Percentiles rank a stretch among this genome's conserved stretches.
These are phyloP conservation scores for Rattus norvegicus DNA, from an alignment of 2,113 vertebrate genomes.

Conservation along the genomic window DNA sequence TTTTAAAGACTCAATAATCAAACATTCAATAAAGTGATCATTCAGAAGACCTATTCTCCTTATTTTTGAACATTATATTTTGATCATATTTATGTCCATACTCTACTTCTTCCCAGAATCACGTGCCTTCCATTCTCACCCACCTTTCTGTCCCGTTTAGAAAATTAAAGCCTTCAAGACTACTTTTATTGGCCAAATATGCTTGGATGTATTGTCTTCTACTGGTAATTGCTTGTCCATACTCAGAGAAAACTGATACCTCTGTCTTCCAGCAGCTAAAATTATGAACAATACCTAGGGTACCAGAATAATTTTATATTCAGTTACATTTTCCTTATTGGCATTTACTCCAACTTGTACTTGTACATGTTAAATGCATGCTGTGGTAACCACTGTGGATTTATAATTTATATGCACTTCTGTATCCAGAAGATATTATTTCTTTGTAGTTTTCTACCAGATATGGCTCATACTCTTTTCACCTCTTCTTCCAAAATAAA, in stretches of 20 bases:
- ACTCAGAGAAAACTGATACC: not conserved
- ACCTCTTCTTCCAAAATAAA: not conserved
- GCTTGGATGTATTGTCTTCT: not conserved
- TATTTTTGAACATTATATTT: not conserved
- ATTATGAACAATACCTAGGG: accelerated
- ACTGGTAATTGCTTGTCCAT: not conserved
- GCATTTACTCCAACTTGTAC: not conserved
- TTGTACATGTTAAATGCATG: not conserved
- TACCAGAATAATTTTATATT: not conserved
- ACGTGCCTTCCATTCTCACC: too few relatives aligned
- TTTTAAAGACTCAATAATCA: not conserved
- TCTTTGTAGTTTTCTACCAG: not conserved
- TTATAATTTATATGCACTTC: not conserved
- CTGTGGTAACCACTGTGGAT: not conserved
- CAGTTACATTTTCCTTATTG: not conserved
- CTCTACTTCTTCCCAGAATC: not conserved
- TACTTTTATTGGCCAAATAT: not conserved
- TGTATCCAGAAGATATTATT: not conserved
- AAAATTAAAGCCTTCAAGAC: too few relatives aligned
- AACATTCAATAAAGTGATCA: not conserved
- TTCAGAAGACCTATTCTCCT: not conserved
- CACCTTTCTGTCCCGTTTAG: not conserved
- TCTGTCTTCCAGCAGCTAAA: not conserved
- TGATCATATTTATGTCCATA: not conserved
- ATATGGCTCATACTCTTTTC: not conserved